Base-by-base conservation (phyloP, 2,797 vertebrate genomes). In the Carcharodon carcharias region DNA sequence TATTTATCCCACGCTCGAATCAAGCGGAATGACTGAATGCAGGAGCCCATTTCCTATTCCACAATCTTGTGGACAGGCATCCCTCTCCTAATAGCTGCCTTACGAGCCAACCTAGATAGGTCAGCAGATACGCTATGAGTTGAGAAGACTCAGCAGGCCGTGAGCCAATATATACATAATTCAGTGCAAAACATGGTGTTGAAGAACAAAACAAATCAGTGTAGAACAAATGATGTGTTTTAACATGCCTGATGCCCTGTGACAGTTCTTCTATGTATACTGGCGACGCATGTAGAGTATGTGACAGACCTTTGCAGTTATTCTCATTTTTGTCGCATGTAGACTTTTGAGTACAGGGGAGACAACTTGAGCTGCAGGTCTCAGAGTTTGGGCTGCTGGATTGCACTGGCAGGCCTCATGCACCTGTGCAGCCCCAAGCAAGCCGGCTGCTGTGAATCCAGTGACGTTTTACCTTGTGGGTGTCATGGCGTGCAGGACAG, bases 161-260 rank as follows among this genome's bases (percentile, higher is more conserved):
- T n/a, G n/a, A 93, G 63, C 89, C 35, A 56, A n/a, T 40, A 92
- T 40, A 63, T 92, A 92, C 89, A 92, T 92, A 92, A 92, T 92
- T 92, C 58, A 63, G 56, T 40, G 89, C 31, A 63, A n/a, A 63
- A 63, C 56, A 40, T n/a, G 58, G 35, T 63, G 56, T 92, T 63
- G 63, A 18, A 23, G 58, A 92, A 35, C 88, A 91, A 58, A 91
- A 28, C 88, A 91, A 58, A 65, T 40, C 58, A 63, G 35, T 21
- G 35, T 35, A 63, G 89, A 35, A 61, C 35, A 92, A 61, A 65
- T 92, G 58, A 63, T 63, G 89, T n/a, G 61, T 65, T 92, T 92
- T 92, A 93, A 21, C 21, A 61, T 40, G n/a, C 12, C 91, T 26
- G 91, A 63, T 92, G 58, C 35, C 58, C 89, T 63, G 4, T 58